Base-by-base conservation (phyloP, 1,140 invertebrate species). In the Rhizoglyphus robini region DNA sequence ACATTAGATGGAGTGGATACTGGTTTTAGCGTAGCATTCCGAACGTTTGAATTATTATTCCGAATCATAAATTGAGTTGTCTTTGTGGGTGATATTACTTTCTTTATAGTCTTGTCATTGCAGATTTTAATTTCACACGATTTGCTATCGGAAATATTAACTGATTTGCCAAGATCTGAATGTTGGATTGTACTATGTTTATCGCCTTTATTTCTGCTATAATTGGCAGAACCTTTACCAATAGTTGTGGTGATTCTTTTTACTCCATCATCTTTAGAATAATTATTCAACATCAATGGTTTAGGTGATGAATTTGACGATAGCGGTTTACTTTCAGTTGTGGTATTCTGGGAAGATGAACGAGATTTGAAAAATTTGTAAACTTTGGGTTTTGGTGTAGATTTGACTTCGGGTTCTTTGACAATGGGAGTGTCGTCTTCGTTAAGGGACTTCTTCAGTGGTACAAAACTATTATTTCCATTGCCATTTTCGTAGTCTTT, bases 301-400 rank as follows among this genome's bases (percentile, higher is more conserved):
- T 5, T 49, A 20, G 47, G 5, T 5, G 47, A 41, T 41, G 38
- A 41, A 11, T 15, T n/a, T 46, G 41, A 46, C 23, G 41, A 46
- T 46, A 46, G 23, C 8, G 15, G 41, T 46, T 15, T 13, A 61
- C 23, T 46, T 32, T 58, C 29, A n/a, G 54, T 18, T 58, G 54
- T 3, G 2, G 54, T 18, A 58, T 58, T 58, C 15, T 58, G 15
- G 2, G 54, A 34, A 3, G 29, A 20, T 60, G 61, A 1, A 3
- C 61, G 61, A 3, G 61, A 63, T 63, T 63, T 63, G 29, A 63
- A 63, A 31, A 63, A 63, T 63, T 63, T 63, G 29, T 47, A 46
- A 15, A 63, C 61, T 63, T 63, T 63, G 25, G 59, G 59, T 47
- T 61, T 61, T 20, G 58, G 15, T 60, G 58, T 23, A 2, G 30